These are phyloP conservation scores for Amphiprion percula DNA, from an alignment of 2,113 vertebrate species.

Conservation along the genomic window DNA sequence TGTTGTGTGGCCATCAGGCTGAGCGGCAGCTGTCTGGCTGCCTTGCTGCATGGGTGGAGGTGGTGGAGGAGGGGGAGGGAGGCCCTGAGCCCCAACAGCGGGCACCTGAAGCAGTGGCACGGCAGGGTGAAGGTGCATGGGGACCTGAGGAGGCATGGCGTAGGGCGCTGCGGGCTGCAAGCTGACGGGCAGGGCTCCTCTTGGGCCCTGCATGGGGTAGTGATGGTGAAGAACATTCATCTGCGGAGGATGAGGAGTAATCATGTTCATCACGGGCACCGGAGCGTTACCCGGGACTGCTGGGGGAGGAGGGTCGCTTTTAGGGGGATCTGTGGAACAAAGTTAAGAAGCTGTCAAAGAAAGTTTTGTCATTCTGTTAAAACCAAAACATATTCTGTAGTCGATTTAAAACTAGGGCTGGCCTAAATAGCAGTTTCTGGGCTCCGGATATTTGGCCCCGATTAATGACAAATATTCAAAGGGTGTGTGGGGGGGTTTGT, in stretches of 20 bases:
- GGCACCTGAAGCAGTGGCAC: conserved; percentile 92
- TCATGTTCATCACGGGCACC: conserved; percentile 85
- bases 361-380: neutral
- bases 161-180: conserved; percentile 88
- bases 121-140: conserved; percentile 91
- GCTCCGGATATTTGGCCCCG: too few relatives aligned
- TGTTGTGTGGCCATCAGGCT: conserved; percentile 87
- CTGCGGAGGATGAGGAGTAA: conserved; percentile 86
- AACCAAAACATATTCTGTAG: neutral
- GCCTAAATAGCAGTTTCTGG: too few relatives aligned
- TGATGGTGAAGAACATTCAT: conserved; percentile 85
- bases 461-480: too few relatives aligned
- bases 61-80: conserved; percentile 94
- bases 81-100: conserved; percentile 89
- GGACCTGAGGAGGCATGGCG: conserved; percentile 88
- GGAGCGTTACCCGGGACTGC: conserved; percentile 87
- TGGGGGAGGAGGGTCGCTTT: conserved; percentile 87
- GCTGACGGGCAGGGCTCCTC: conserved; percentile 86
- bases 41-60: conserved; percentile 95
- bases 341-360: neutral
- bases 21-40: conserved; percentile 84
- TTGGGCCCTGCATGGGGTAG: conserved; percentile 84
- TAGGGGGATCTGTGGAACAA: conserved; percentile 85
- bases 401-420: too few relatives aligned
- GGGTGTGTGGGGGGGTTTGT: too few relatives aligned